These are phyloP conservation scores for Linurgus olivaceus DNA, from an alignment of 2,797 vertebrate genomes.

Conservation along the genomic window DNA sequence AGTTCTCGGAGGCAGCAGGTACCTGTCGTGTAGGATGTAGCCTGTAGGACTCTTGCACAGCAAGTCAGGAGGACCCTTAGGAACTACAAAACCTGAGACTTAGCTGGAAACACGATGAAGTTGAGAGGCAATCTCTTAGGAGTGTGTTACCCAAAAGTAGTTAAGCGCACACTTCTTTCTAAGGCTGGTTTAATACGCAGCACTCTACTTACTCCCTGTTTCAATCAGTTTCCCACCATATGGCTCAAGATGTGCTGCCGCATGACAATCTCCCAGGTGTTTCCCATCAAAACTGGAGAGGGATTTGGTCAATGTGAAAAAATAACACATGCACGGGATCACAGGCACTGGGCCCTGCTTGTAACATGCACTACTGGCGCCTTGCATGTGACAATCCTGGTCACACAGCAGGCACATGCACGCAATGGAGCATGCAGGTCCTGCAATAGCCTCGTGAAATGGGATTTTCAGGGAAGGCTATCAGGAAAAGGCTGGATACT, in stretches of 20 bases:
- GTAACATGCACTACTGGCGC: fast-evolving
- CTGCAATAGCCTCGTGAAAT: fast-evolving
- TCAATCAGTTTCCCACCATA: not conserved
- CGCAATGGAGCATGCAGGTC: fast-evolving
- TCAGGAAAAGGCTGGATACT: not conserved
- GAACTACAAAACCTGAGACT: not conserved
- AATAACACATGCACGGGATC: not conserved
- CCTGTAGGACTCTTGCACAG: not conserved
- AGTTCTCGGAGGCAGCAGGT: not conserved
- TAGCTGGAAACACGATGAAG: fast-evolving
- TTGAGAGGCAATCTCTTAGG: not conserved
- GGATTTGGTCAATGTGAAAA: not conserved
- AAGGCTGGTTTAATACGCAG: not conserved
- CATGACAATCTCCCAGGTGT: not conserved
- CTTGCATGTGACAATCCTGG: fast-evolving
- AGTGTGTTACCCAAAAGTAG: not conserved
- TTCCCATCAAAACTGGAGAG: not conserved
- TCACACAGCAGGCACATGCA: not conserved
- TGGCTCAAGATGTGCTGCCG: fast-evolving
- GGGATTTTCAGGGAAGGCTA: not conserved
- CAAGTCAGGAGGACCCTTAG: not conserved
- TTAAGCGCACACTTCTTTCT: fast-evolving
- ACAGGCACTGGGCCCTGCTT: not conserved
- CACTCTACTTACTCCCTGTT: not conserved
- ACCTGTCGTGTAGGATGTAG: not conserved